Base-by-base conservation (phyloP, 2,113 vertebrate genomes). In the Anguilla rostrata region DNA sequence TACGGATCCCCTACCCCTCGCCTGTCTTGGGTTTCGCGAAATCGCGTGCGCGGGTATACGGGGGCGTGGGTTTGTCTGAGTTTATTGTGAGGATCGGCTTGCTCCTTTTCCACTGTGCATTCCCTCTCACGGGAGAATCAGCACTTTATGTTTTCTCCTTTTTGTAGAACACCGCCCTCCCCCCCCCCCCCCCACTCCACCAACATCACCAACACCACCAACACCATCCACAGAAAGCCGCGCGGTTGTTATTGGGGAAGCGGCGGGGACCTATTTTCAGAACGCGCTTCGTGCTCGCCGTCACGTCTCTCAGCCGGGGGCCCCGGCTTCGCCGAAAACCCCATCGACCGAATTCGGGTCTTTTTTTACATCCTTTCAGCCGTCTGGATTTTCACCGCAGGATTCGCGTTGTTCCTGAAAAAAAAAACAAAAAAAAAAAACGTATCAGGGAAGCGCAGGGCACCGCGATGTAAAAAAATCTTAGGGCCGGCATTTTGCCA, bases 241-340 rank as follows among this genome's bases (percentile, higher is more conserved):
- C 84, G 46, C 66, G 53, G 20, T 79, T 8, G 18, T 71, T 79
- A 85, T 41, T 46, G 66, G 43, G 56, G 84, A 75, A 79, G 66
- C 34, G 71, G 78, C 53, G 34, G 53, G 29, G 43, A 22, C 71
- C 43, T 39, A 78, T 85, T 85, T 75, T 56, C 29, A 79, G 14
- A 85, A 85, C 75, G 53, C 29, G 71, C 34, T 3, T 56, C 15
- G 75, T 85, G 43, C 57, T 85, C 75, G 40, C 84, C 49, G 12
- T 18, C 29, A 20, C 29, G 39, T 80, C 39, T 40, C 40, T 18
- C 16, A 39, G 20, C 78, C 34, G 71, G 26, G 4, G 9, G 71
- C 71, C 71, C 0, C 34, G 71, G 26, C 71, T 75, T n/a, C 71
- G 11, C n/a, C 26, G 66, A 46, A 75, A 75, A 75, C n/a, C 71